These are phyloP conservation scores for Borostomias antarcticus DNA, from an alignment of 2,797 vertebrate species.

Conservation along the genomic window DNA sequence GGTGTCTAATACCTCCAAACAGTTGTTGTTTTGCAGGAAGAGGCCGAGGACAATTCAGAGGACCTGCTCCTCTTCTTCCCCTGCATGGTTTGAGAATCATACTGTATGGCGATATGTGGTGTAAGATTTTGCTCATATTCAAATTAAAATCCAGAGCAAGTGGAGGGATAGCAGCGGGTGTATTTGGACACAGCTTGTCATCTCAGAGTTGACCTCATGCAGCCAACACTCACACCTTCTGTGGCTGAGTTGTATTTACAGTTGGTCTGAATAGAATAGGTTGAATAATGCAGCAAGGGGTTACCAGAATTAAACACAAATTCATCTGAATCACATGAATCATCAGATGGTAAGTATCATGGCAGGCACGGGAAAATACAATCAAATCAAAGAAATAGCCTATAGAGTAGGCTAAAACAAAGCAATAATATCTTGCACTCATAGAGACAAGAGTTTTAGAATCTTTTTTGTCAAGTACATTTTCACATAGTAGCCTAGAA, in stretches of 20 bases:
- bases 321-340: background rate
- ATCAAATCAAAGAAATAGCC: too few relatives aligned
- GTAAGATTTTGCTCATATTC: background rate
- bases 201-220: constrained; percentile 56
- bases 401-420: too few relatives aligned
- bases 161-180: constrained; percentile 26
- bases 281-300: constrained; percentile 70
- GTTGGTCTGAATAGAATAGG: constrained; percentile 61
- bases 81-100: too few relatives aligned
- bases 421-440: too few relatives aligned
- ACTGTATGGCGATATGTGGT: background rate
- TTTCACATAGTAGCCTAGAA: too few relatives aligned
- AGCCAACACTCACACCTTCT: constrained; percentile 55
- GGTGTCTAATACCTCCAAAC: constrained; percentile 55
- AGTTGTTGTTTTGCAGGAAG: constrained; percentile 14
- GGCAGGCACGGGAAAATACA: background rate
- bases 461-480: too few relatives aligned
- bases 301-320: constrained; percentile 31
- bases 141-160: background rate
- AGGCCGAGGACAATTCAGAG: constrained; percentile 17
- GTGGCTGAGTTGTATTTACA: constrained; percentile 71
- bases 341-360: background rate
- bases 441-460: too few relatives aligned
- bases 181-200: constrained; percentile 38
- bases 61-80: too few relatives aligned